Evolutionary conservation across 2,113 vertebrate genomes (phyloP), one percentile per base, ranked within the genome.

Genomic region (Crypturellus undulatus): DNA sequence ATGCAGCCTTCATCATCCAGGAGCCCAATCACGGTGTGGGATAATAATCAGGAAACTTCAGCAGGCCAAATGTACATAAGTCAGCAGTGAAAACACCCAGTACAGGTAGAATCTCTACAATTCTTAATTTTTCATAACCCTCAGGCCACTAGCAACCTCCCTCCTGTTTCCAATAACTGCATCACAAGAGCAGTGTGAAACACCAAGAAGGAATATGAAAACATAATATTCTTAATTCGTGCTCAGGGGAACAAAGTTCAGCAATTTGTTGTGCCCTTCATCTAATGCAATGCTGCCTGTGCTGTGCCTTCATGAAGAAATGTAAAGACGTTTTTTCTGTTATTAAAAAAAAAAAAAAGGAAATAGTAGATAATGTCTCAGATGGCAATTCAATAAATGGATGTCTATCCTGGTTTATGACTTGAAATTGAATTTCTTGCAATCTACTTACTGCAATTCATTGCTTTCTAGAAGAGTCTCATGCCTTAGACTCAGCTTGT

Each of bases 361-460:
- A 91, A 95, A 75, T 73, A 95, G 76, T 59, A 73, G 42, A 70
- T 95, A 92, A 70, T 36, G 22, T 64, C 45, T 83, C 28, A 76
- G 73, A 89, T 71, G 20, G 21, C 60, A 49, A 34, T 47, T 58
- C 56, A 84, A 71, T 88, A 95, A 93, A 92, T 93, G 84, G 72
- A 49, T 86, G 56, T 47, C 76, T 80, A 38, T 64, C 79, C 56
- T 95, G 30, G 15, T 90, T 95, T 94, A 71, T 75, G 45, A 65
- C 51, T 80, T 94, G 69, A 86, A 94, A 85, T 94, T 93, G 6
- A 81, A 90, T 92, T 96, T 78, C 60, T 91, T 88, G 52, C 42
- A 36, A 65, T 84, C 60, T 89, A 32, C 38, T 94, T 40, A 13
- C 54, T 91, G 68, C 38, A 85, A 22, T 16, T 88, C 88, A 94